These are phyloP conservation scores for Myripristis murdjan DNA, from an alignment of 2,797 vertebrate species.

Conservation along the genomic window DNA sequence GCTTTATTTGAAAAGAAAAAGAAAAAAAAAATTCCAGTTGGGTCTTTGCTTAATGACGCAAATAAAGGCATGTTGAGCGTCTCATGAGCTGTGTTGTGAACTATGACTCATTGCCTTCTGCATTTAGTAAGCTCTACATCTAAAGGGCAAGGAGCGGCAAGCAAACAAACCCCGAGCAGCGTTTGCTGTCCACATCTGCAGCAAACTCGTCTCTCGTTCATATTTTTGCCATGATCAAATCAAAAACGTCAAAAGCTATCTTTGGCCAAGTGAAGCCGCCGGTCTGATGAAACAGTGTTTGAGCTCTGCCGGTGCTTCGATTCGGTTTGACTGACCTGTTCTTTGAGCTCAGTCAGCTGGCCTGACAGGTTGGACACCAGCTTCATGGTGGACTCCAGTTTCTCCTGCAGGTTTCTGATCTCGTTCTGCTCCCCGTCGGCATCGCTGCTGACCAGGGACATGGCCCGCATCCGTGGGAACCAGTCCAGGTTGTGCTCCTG, in stretches of 20 bases:
- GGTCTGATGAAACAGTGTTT: neutral
- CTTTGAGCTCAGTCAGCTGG: constrained; percentile 96
- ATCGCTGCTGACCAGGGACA: constrained; percentile 98
- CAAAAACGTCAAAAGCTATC: neutral
- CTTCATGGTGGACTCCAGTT: constrained; percentile 98
- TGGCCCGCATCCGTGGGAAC: constrained; percentile 98
- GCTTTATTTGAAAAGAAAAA: neutral
- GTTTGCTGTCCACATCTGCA: neutral
- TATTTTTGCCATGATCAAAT: neutral
- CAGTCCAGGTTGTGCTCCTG: constrained; percentile 98
- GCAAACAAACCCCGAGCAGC: constrained; percentile 46
- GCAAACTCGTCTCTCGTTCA: neutral
- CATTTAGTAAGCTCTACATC: constrained; percentile 66
- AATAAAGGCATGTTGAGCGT: constrained; percentile 60
- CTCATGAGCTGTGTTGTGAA: constrained; percentile 52
- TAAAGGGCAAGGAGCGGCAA: constrained; percentile 57
- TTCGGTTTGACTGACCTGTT: constrained; percentile 87
- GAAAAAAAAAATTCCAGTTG: constrained; percentile 43
- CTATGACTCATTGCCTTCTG: constrained; percentile 74
- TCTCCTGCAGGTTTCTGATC: constrained; percentile 96
- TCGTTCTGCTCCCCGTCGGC: constrained; percentile 98
- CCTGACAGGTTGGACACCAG: constrained; percentile 95
- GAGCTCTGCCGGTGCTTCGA: neutral
- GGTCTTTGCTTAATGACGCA: constrained; percentile 59
- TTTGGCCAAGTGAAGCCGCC: no score